Evolutionary conservation across 2,113 vertebrate genomes (phyloP), one percentile per base, ranked within the genome.

Genomic region (Phalacrocorax pelagicus): DNA sequence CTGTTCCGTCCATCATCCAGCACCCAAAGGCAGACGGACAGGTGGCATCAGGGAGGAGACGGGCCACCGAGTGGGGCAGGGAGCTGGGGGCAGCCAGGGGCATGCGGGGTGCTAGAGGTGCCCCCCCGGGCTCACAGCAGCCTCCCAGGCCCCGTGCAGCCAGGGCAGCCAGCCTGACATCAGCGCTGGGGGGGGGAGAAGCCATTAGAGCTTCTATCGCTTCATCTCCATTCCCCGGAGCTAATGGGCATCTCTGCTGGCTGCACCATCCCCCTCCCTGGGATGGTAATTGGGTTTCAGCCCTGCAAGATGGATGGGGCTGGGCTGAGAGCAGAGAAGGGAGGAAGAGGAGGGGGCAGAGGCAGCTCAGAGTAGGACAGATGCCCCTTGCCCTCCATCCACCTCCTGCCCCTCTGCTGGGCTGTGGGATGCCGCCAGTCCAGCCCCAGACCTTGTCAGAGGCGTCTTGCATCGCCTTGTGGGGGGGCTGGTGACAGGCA

Each of bases 381-480:
- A 4, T 4, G 11, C 19, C 15, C 20, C 29, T 40, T 8, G 12
- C 24, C 1, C 20, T 22, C 52, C 52, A 13, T 23, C 38, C 34
- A n/a, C 42, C 29, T 46, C 49, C 80, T 15, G 32, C 44, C 36
- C 32, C 32, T 77, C 62, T 81, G 30, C 65, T 70, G 3, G 0
- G 29, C 57, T 12, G 6, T 4, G 23, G 49, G 55, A 12, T 15
- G 15, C 51, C 4, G 1, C 63, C 58, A 32, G 40, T 10, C 21
- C 3, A 8, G 46, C 38, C 42, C 69, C 47, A 80, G 47, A 18
- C 15, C 36, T 19, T 6, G 2, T 30, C 24, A 2, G 19, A 36
- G 47, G 40, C 2, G 0, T 15, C 40, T 54, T 4, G 0, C 59
- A 2, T 1, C 3, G 3, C 27, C 15, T 32, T 4, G 11, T 5